Evolutionary conservation across 2,888 invertebrate species (phyloP).

Genomic region (Aporophyla nigra): DNA sequence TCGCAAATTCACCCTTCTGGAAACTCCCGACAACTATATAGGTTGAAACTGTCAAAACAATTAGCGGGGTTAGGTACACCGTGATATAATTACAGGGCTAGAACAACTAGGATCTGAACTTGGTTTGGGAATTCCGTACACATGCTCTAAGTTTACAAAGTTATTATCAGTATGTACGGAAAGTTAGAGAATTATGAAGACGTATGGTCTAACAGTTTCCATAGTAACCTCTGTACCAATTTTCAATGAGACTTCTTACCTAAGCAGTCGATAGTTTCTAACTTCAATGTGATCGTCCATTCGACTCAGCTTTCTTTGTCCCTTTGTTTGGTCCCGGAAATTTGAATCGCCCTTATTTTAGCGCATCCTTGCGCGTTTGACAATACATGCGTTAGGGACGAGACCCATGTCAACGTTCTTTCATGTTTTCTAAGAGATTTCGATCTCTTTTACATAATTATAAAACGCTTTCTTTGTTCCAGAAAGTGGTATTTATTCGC

Average conservation of each 20-base stretch:
- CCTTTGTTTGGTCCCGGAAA: constrained; percentile 35
- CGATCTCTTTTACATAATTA: constrained; percentile 13
- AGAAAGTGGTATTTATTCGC: not conserved
- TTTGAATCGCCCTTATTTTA: constrained; percentile 32
- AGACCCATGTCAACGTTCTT: constrained; percentile 7
- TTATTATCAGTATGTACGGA: not conserved
- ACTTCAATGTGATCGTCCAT: not conserved
- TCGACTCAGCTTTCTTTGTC: not conserved
- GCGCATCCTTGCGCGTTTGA: constrained; percentile 19
- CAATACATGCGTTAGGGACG: constrained; percentile 4
- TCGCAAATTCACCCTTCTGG: constrained; percentile 9
- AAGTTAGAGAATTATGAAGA: not conserved
- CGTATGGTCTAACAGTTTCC: not conserved
- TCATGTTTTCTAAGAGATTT: constrained; percentile 31
- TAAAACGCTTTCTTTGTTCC: not conserved
- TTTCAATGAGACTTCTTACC: not conserved
- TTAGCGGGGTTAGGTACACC: constrained; percentile 4
- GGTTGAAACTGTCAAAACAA: constrained; percentile 43
- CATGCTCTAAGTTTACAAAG: not conserved
- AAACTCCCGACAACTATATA: constrained; percentile 10
- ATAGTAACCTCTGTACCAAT: not conserved
- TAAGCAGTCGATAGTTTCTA: not conserved
- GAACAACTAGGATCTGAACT: constrained; percentile 24
- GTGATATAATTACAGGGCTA: not conserved
- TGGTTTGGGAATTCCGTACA: constrained; percentile 13